These are phyloP conservation scores for Leptopilina clavipes DNA, from an alignment of 1,140 invertebrate species.

Conservation along the genomic window DNA sequence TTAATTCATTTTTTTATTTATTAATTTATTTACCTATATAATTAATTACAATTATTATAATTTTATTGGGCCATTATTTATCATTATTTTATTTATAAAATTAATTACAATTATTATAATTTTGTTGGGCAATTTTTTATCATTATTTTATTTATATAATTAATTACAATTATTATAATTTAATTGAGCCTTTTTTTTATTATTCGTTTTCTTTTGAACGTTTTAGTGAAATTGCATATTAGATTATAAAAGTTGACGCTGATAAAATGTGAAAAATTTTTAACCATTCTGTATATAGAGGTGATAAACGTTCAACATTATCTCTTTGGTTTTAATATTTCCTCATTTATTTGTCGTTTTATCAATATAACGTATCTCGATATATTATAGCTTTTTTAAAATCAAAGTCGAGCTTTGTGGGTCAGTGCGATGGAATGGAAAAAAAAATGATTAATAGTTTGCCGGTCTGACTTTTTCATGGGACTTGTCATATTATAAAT, in stretches of 20 bases:
- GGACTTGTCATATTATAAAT: conserved; percentile 9
- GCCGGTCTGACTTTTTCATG: conserved; percentile 15
- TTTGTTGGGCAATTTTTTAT: too few relatives aligned
- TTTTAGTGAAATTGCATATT: neutral
- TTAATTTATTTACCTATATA: too few relatives aligned
- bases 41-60: too few relatives aligned
- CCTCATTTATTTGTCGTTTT: neutral
- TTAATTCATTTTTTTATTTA: too few relatives aligned
- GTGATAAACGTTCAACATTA: neutral
- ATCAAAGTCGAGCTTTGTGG: conserved; percentile 6
- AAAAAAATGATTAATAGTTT: conserved; percentile 29
- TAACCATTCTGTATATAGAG: neutral
- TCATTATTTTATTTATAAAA: too few relatives aligned
- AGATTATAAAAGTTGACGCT: neutral
- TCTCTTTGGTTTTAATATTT: neutral
- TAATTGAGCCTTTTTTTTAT: too few relatives aligned
- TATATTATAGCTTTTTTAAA: neutral
- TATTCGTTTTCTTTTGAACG: too few relatives aligned
- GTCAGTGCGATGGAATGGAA: neutral
- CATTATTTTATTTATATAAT: too few relatives aligned
- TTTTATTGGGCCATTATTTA: too few relatives aligned
- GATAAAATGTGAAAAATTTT: neutral
- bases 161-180: too few relatives aligned
- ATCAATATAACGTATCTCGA: neutral
- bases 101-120: too few relatives aligned